Evolutionary conservation across 1,140 invertebrate genomes (phyloP).

Genomic region (Apis dorsata): DNA sequence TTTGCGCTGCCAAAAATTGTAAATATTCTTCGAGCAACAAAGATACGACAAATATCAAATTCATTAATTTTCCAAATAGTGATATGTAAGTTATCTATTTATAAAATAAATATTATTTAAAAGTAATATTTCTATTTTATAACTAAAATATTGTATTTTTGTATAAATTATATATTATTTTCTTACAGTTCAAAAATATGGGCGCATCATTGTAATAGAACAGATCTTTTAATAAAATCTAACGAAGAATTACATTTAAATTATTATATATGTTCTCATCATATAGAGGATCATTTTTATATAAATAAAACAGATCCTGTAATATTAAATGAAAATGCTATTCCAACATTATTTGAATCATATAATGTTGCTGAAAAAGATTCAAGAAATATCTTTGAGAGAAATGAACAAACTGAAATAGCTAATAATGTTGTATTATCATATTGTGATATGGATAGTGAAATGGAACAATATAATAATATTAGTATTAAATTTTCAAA

Average conservation of each 20-base stretch:
- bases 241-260: slow-evolving; percentile 63
- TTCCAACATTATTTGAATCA: slow-evolving; percentile 60
- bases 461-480: slow-evolving; percentile 47
- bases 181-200: slow-evolving; percentile 61
- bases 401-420: slow-evolving; percentile 24
- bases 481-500: slow-evolving; percentile 48
- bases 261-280: slow-evolving; percentile 68
- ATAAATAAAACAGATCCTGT: slow-evolving; percentile 60
- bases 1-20: slow-evolving; percentile 53
- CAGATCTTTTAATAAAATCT: slow-evolving; percentile 61
- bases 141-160: background rate
- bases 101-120: background rate
- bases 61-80: slow-evolving; percentile 58
- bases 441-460: slow-evolving; percentile 50
- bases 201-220: slow-evolving; percentile 63
- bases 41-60: slow-evolving; percentile 42
- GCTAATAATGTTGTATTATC: slow-evolving; percentile 18
- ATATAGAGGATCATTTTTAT: slow-evolving; percentile 66
- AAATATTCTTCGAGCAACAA: slow-evolving; percentile 55
- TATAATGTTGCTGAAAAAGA: background rate
- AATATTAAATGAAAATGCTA: slow-evolving; percentile 55
- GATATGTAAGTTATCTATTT: slow-evolving; percentile 50
- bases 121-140: background rate
- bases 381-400: slow-evolving; percentile 29
- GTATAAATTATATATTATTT: slow-evolving; percentile 9